Evolutionary conservation across 2,888 invertebrate genomes (phyloP).

Genomic region (Agonum fuliginosum): DNA sequence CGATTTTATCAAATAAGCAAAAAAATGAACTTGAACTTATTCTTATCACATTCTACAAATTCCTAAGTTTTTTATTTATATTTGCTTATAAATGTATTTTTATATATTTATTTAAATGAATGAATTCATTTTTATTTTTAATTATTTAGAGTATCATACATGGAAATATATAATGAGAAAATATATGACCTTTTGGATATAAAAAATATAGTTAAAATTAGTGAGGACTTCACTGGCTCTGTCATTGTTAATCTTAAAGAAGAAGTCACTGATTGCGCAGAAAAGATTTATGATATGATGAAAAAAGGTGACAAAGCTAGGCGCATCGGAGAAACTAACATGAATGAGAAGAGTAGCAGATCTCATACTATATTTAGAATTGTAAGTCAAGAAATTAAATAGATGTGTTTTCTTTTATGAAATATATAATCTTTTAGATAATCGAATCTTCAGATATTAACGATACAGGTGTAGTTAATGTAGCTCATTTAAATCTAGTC

Average conservation of each 20-base stretch:
- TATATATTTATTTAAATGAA: not conserved
- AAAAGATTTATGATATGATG: conserved; percentile 78
- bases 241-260: conserved; percentile 81
- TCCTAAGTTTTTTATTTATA: not conserved
- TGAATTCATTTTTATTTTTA: conserved; percentile 66
- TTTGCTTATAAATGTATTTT: too few species aligned
- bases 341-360: conserved; percentile 92
- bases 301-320: conserved; percentile 81
- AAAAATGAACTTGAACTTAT: conserved; percentile 20
- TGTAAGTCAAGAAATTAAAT: too few species aligned
- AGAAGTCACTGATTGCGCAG: conserved; percentile 78
- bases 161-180: conserved; percentile 93
- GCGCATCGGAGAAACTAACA: conserved; percentile 86
- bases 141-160: conserved; percentile 82
- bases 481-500: conserved; percentile 90
- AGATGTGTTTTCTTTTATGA: not conserved
- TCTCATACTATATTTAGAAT: conserved; percentile 93
- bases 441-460: conserved; percentile 73
- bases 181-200: conserved; percentile 84
- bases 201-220: conserved; percentile 78
- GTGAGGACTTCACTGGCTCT: conserved; percentile 77
- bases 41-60: not conserved
- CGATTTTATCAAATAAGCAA: not conserved
- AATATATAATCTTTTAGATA: conserved; percentile 84
- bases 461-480: conserved; percentile 80